phyloP scores from a whole-genome alignment of 2,113 vertebrate species.

The Steatornis caripensis region DNA sequence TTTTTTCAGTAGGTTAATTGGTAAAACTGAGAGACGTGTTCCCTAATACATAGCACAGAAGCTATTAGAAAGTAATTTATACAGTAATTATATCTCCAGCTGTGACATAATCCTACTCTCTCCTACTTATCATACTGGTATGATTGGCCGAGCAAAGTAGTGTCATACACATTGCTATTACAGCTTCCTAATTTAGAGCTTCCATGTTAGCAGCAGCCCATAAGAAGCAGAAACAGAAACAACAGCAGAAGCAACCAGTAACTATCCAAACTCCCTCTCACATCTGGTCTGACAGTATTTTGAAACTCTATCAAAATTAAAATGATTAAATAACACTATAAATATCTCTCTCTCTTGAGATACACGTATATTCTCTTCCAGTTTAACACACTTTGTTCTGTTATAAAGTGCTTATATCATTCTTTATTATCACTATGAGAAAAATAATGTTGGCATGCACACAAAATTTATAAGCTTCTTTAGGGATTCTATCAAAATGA shows the following conservation, averaged over 20 bases:
- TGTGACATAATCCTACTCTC: constrained; percentile 30
- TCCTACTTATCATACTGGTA: not conserved
- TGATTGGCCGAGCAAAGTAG: not conserved
- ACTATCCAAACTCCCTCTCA: not conserved
- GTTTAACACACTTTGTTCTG: not conserved
- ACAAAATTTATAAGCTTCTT: not conserved
- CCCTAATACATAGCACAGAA: constrained; percentile 11
- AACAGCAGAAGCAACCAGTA: not conserved
- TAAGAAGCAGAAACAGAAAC: not conserved
- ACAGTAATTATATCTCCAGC: constrained; percentile 41
- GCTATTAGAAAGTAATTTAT: constrained; percentile 51
- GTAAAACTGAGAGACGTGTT: constrained; percentile 6
- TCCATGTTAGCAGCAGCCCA: not conserved
- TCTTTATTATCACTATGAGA: not conserved
- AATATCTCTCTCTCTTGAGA: not conserved
- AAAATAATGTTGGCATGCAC: not conserved
- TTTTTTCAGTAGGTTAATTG: constrained; percentile 39
- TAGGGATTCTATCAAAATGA: not conserved
- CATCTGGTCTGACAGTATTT: not conserved
- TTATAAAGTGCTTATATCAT: not conserved
- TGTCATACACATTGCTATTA: not conserved
- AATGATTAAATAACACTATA: not conserved
- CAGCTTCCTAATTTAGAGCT: not conserved
- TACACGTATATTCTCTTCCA: not conserved
- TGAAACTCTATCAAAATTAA: not conserved